Evolutionary conservation across 2,113 vertebrate genomes (phyloP).

Genomic region (Fulmarus glacialis): DNA sequence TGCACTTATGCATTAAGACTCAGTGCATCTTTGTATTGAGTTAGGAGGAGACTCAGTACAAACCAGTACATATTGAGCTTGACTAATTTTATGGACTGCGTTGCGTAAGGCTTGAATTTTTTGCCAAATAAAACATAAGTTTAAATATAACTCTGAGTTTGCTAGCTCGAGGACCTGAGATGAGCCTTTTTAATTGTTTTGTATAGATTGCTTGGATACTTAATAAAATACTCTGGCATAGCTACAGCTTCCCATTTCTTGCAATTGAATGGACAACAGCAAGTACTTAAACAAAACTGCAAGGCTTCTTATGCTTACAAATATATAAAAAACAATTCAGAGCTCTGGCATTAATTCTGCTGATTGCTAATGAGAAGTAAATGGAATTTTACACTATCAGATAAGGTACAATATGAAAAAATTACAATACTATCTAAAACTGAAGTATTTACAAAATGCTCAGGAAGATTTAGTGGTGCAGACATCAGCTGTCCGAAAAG

Average conservation of each 20-base stretch:
- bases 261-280: background rate
- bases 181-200: background rate
- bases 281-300: background rate
- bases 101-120: background rate
- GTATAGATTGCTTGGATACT: background rate
- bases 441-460: background rate
- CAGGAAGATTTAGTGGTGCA: background rate
- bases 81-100: background rate
- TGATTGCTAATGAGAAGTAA: background rate
- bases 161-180: background rate
- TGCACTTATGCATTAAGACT: background rate
- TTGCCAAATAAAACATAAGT: background rate
- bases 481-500: background rate
- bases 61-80: background rate
- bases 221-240: background rate
- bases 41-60: background rate
- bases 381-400: background rate
- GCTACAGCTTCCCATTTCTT: background rate
- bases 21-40: background rate
- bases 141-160: background rate
- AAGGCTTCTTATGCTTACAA: background rate
- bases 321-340: background rate
- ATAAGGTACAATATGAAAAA: background rate
- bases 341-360: background rate
- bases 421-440: background rate